These are phyloP conservation scores for Lytechinus variegatus DNA, from an alignment of 35 echinoderm and acorn worm genomes.

Conservation along the genomic window DNA sequence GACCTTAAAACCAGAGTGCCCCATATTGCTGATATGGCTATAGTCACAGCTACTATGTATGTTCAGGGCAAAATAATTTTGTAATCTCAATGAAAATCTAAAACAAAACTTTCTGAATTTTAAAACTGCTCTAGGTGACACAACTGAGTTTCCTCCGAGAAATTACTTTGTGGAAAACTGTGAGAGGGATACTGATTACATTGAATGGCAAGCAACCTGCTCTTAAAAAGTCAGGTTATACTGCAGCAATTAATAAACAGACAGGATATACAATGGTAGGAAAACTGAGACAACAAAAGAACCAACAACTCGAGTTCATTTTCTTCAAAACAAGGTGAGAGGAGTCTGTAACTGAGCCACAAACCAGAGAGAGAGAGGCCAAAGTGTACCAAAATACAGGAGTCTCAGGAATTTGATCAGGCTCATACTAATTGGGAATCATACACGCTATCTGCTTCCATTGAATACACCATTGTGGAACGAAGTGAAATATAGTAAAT, in stretches of 20 bases:
- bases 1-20: not conserved
- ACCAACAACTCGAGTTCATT: not conserved
- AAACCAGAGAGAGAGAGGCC: not conserved
- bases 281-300: not conserved
- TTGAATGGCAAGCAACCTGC: not conserved
- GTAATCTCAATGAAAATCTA: not conserved
- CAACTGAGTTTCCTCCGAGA: too few relatives aligned
- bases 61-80: too few relatives aligned
- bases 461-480: not conserved
- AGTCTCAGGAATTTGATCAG: not conserved
- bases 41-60: too few relatives aligned
- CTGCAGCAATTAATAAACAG: not conserved
- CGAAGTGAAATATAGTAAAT: not conserved
- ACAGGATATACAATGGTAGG: not conserved
- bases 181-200: not conserved
- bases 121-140: not conserved
- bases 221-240: not conserved
- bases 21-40: not conserved
- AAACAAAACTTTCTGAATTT: not conserved
- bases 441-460: not conserved
- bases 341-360: not conserved
- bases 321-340: not conserved
- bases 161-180: not conserved
- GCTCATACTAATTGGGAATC: not conserved
- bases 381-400: constrained; percentile 5